Base-by-base conservation (phyloP, 1,140 invertebrate species). In the Laupala kohalensis region DNA sequence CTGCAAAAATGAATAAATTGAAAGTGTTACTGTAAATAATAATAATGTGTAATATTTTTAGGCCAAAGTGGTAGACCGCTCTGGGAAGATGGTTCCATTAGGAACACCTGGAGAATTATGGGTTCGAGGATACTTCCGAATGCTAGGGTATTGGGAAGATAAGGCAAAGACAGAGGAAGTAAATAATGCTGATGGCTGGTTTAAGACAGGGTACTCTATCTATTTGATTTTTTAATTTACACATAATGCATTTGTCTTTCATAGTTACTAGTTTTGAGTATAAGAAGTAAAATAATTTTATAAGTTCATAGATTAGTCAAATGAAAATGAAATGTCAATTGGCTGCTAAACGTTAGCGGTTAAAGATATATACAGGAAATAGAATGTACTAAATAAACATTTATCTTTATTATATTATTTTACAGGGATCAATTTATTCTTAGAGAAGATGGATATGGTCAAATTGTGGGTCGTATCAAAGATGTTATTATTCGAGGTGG, bases 151-250 rank as follows among this genome's bases (percentile, higher is more conserved):
- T 79, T 96, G 90, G 88, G 83, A 86, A 5, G 94, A 98, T 76
- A 83, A 87, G 5, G 86, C 87, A 37, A 94, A 90, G 81, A 98
- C 95, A 0, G 85, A 81, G 26, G 87, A 92, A 74, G 86, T 85
- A 0, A 83, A 97, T 3, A 84, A 82, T 12, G 71, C 81, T 5
- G 91, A 92, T 62, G 82, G 87, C 23, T 98, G 97, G 97, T 84
- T 97, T 6, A 87, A 87, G 76, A 96, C 94, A n/a, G 96, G 95
- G 92, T 94, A n/a, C n/a, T n/a, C n/a, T n/a, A n/a, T n/a, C n/a
- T n/a, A n/a, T n/a, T n/a, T n/a, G n/a, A n/a, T n/a, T n/a, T n/a
- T n/a, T n/a, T n/a, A n/a, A n/a, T n/a, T n/a, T n/a, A n/a, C n/a
- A n/a, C n/a, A n/a, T n/a, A n/a, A n/a, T n/a, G n/a, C n/a, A n/a